Evolutionary conservation across 2,113 vertebrate species (phyloP).

Genomic region (Triplophysa dalaica): DNA sequence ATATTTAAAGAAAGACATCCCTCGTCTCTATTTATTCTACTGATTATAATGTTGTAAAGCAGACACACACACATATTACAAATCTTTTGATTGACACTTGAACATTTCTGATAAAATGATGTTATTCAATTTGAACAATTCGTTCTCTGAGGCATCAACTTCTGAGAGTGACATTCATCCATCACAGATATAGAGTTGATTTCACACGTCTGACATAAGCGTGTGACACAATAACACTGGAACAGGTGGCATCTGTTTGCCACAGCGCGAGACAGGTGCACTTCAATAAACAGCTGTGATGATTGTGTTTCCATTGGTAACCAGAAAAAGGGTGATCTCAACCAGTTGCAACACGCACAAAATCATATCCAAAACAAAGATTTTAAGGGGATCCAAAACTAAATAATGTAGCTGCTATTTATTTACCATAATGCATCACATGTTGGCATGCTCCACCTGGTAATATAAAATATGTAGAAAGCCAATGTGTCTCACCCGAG

Average conservation of each 20-base stretch:
- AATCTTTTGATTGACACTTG: neutral
- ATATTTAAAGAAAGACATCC: neutral
- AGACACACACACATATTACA: neutral
- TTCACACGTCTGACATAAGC: constrained; percentile 15
- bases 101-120: neutral
- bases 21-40: neutral
- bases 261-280: constrained; percentile 15
- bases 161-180: constrained; percentile 10
- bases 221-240: constrained; percentile 31
- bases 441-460: constrained; percentile 9
- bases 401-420: neutral
- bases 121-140: neutral
- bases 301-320: neutral
- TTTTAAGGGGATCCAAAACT: neutral
- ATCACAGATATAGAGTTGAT: constrained; percentile 24
- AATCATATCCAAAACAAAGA: neutral
- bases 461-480: neutral
- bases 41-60: neutral
- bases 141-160: neutral
- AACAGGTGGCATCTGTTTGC: constrained; percentile 34
- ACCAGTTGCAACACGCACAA: neutral
- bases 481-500: constrained; percentile 82
- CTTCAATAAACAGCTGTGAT: constrained; percentile 7
- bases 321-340: neutral
- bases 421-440: neutral